Conservation (phyloP, 2,797 vertebrate genomes). For the Hozukius guyotensis region DNA sequence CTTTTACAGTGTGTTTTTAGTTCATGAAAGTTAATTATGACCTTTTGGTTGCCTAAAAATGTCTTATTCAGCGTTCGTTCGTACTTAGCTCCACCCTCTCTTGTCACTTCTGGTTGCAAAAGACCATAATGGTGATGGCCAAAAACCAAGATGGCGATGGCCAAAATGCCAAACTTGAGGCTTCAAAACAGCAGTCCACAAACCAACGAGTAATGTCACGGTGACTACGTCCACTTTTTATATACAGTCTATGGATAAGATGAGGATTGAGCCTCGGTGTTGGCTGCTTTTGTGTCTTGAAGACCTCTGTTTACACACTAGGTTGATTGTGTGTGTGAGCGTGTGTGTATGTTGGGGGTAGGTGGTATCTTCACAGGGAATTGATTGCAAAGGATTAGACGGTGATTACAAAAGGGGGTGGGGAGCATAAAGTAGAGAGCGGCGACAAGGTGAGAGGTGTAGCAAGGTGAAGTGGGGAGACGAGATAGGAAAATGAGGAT, state of each 20-base stretch:
- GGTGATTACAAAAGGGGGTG: slow-evolving; percentile 49
- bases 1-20: too few species aligned
- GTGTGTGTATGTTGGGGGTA: not conserved
- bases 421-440: slow-evolving; percentile 6
- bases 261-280: not conserved
- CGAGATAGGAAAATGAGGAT: not conserved
- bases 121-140: too few species aligned
- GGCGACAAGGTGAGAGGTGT: slow-evolving; percentile 5
- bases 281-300: slow-evolving; percentile 14
- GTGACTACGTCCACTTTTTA: not conserved
- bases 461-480: slow-evolving; percentile 28
- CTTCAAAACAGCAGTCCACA: too few species aligned
- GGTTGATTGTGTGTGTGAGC: not conserved
- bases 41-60: too few species aligned
- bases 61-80: too few species aligned
- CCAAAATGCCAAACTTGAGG: too few species aligned
- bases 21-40: too few species aligned
- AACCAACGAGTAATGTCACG: too few species aligned
- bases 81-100: too few species aligned
- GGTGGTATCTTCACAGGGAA: slow-evolving; percentile 43
- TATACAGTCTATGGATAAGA: not conserved
- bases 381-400: slow-evolving; percentile 62
- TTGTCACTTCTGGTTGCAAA: too few species aligned
- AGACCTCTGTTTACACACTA: slow-evolving; percentile 26
- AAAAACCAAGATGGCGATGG: too few species aligned